Evolutionary conservation across 2,113 vertebrate genomes (phyloP).

Genomic region (Dolichallabes microphthalmus): DNA sequence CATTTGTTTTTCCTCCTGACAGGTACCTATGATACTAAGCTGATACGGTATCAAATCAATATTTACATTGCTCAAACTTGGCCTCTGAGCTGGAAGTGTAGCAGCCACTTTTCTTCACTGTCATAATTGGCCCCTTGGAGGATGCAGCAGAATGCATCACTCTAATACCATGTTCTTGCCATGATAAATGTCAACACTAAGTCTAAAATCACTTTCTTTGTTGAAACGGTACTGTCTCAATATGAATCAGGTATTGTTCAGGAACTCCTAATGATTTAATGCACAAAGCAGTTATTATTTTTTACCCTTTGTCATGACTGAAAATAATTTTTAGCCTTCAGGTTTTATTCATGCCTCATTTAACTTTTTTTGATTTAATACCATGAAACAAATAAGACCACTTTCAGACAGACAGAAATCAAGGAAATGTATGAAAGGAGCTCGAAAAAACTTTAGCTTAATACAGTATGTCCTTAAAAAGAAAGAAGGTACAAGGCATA

Average conservation of each 20-base stretch:
- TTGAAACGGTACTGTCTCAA: background rate
- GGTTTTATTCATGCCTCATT: conserved; percentile 48
- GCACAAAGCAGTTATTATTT: conserved; percentile 39
- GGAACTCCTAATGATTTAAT: conserved; percentile 57
- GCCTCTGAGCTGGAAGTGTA: conserved; percentile 49
- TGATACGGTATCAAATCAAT: conserved; percentile 15
- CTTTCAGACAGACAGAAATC: background rate
- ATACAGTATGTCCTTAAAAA: background rate
- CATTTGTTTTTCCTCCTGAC: background rate
- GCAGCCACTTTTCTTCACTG: conserved; percentile 59
- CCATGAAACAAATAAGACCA: conserved; percentile 48
- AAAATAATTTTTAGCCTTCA: conserved; percentile 46
- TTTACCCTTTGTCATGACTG: conserved; percentile 29
- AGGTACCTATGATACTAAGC: background rate
- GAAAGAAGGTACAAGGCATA: background rate
- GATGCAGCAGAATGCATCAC: conserved; percentile 53
- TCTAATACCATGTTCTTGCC: conserved; percentile 55
- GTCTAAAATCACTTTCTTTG: conserved; percentile 13
- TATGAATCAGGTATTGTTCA: conserved; percentile 31
- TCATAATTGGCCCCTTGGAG: conserved; percentile 74
- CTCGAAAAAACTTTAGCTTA: background rate
- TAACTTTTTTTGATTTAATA: conserved; percentile 36
- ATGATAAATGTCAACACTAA: conserved; percentile 42
- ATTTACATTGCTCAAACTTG: conserved; percentile 27
- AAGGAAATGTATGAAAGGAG: background rate